Base-by-base conservation (phyloP, 2,888 invertebrate genomes). In the Sesia apiformis region DNA sequence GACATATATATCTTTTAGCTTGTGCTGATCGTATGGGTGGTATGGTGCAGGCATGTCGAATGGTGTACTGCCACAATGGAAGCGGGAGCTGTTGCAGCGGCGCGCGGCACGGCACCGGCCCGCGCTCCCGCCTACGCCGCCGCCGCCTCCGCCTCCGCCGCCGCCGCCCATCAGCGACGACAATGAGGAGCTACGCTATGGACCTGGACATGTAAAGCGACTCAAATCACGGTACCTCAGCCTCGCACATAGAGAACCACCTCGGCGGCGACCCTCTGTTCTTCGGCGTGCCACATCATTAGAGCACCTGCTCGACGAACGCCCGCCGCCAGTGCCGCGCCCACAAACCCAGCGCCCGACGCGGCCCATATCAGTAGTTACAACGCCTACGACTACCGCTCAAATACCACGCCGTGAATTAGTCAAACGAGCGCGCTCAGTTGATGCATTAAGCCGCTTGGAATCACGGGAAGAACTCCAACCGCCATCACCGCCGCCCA, bases 191-290 rank as follows among this genome's bases (percentile, higher is more conserved):
- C 88, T 97, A 56, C 94, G 94, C 74, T 97, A 97, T 88, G 97
- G 97, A 0, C 97, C 97, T 53, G 97, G 97, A 56, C 97, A 97
- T 73, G 97, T 97, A 46, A 96, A 95, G 72, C 94, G 94, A 68
- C 91, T 97, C 63, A 94, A 95, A 76, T 95, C 95, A 74, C 94
- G 96, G 74, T 97, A 97, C 78, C 91, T 97, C 60, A 96, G 95
- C 78, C 91, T 97, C 62, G 95, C 97, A 5, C 84, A 96, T 59
- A 91, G 96, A n/a, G 95, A 95, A 67, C 92, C 92, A 49, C 92
- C 91, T 65, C 91, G 91, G 43, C 91, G 91, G 49, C 91, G 95
- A 4, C 93, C 93, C 4, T 92, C 94, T 8, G 92, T 96, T 59
- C 89, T 96, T 70, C 91, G 97, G 39, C 93, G 96, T 63, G 96